Percentiles rank a stretch among this genome's conserved stretches.
Evolutionary conservation across 2,797 vertebrate species (phyloP).

Genomic region (Rousettus madagascariensis): DNA sequence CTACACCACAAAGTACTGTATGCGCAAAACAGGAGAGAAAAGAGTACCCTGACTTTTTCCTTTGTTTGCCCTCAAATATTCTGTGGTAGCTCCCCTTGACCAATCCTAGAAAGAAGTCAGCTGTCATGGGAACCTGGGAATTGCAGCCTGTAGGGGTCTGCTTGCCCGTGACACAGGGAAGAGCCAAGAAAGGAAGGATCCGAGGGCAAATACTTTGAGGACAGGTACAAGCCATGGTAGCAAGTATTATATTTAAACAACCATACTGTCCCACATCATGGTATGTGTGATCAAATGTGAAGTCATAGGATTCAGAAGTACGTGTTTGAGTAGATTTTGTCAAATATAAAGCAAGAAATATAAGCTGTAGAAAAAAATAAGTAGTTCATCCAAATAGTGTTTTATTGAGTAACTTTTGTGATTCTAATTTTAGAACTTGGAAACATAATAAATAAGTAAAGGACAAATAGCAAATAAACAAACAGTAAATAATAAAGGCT

Average conservation of each 20-base stretch:
- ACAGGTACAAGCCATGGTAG: not conserved
- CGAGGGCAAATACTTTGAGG: not conserved
- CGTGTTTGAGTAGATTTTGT: not conserved
- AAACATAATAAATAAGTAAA: not conserved
- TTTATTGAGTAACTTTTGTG: not conserved
- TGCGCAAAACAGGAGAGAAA: not conserved
- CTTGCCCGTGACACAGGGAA: not conserved
- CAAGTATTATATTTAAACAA: not conserved
- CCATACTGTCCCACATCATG: too few relatives aligned
- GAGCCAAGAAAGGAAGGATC: not conserved
- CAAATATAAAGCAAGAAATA: not conserved
- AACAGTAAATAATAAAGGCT: not conserved
- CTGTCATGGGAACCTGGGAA: not conserved
- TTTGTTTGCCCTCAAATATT: not conserved
- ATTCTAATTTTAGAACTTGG: not conserved
- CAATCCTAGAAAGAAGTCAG: not conserved
- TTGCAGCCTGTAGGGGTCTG: not conserved
- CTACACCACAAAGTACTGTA: not conserved
- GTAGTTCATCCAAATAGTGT: not conserved
- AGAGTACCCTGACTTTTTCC: not conserved
- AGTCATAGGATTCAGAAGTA: not conserved
- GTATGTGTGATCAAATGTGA: not conserved
- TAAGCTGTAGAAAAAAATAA: not conserved
- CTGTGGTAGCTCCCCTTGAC: not conserved
- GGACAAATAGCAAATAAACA: not conserved